These are phyloP conservation scores for Diplolepis rosae DNA, from an alignment of 2,888 invertebrate genomes.

Conservation along the genomic window DNA sequence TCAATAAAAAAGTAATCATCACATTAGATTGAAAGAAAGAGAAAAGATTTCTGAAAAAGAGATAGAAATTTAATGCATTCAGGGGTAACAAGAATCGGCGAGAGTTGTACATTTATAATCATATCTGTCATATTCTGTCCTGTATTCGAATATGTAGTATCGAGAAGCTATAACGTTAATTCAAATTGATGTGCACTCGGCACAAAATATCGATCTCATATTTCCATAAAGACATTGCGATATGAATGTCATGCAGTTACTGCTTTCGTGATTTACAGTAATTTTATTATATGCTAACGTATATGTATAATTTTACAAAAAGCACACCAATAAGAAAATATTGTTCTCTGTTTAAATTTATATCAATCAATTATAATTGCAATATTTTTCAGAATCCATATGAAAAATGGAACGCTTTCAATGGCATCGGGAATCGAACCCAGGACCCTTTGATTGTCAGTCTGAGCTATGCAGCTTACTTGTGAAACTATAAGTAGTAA, in stretches of 20 bases:
- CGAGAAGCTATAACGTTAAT: constrained; percentile 1
- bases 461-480: too few species aligned
- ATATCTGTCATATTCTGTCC: not conserved
- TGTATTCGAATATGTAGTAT: not conserved
- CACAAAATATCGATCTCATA: constrained; percentile 8
- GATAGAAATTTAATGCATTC: not conserved
- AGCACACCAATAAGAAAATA: too few species aligned
- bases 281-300: not conserved
- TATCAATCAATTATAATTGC: too few species aligned
- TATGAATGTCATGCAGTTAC: not conserved
- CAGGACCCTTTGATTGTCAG: too few species aligned
- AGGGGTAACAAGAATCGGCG: not conserved
- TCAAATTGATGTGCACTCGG: constrained; percentile 9
- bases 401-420: too few species aligned
- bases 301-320: too few species aligned
- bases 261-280: not conserved
- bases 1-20: not conserved
- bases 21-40: not conserved
- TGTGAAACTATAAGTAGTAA: not conserved
- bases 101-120: not conserved
- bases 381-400: too few species aligned
- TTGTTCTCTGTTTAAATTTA: too few species aligned
- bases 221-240: not conserved
- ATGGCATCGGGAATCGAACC: too few species aligned
- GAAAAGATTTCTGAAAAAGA: too few species aligned